Base-by-base conservation (phyloP, 2,888 invertebrate genomes). In the Campaea margaritaria region DNA sequence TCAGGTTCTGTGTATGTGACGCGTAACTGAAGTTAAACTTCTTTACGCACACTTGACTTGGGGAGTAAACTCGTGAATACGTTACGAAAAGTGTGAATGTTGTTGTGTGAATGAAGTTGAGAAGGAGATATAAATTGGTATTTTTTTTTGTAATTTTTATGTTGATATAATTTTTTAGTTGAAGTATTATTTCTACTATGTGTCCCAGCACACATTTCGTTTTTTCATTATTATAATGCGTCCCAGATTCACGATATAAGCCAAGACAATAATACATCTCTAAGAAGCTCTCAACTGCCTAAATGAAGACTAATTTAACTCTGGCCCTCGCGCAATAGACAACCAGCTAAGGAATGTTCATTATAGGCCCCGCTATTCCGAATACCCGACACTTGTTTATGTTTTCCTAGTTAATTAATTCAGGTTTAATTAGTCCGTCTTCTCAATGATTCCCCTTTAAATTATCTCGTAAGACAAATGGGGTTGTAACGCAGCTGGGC, bases 371-470 rank as follows among this genome's bases (percentile, higher is more conserved):
- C 65, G 65, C 64, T 67, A 74, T 73, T 75, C 66, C 68, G 73
- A 74, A 70, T 72, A 69, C 65, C 69, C 62, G 64, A 69, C 75
- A 78, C 76, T 80, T 83, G 80, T 82, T 83, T 81, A 80, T 83
- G 80, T 82, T 81, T 81, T 74, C 74, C 62, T 74, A 74, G 76
- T 82, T 85, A 83, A 85, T 85, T 81, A 83, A 83, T 83, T 82
- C 71, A 75, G 78, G 79, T 82, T 79, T 81, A 85, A 85, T 84
- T 85, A 82, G 79, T 79, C 75, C 68, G 75, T 80, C 78, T 81
- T 73, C 72, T 62, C 67, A 80, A 82, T 82, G 79, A 83, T 84
- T 82, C 77, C 76, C 78, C 69, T 70, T 73, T 86, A 84, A 85
- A 85, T 84, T 82, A 83, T 82, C 76, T 81, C 55, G 75, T 73